Conservation (phyloP, 53 echinoderm and acorn worm species). For the Patiria pectinifera region DNA sequence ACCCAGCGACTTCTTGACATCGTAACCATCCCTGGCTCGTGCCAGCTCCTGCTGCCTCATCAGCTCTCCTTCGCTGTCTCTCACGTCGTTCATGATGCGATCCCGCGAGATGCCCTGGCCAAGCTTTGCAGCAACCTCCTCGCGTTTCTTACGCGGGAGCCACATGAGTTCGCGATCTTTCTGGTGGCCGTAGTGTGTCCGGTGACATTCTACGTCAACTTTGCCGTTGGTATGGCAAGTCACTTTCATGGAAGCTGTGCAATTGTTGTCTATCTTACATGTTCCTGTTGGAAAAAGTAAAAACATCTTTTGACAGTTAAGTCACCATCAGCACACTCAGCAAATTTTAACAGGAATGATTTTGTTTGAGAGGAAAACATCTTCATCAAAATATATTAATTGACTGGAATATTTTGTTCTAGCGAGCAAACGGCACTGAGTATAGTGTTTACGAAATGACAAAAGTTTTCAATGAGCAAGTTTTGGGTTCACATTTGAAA, state of each 20-base stretch:
- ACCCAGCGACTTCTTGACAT: conserved; percentile 31
- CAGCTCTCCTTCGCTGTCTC: conserved; percentile 17
- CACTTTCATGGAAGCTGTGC: conserved; percentile 60
- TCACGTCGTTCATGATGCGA: conserved; percentile 26
- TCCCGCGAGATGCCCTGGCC: conserved; percentile 49
- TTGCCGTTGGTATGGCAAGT: conserved; percentile 35
- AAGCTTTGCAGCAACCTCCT: conserved; percentile 32
- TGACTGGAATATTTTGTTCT: no score
- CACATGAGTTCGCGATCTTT: conserved; percentile 50
- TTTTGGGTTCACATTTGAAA: no score
- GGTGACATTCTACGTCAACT: conserved; percentile 54
- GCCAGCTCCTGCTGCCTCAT: conserved; percentile 20
- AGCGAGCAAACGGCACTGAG: no score
- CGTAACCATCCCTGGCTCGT: not conserved
- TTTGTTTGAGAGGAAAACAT: no score
- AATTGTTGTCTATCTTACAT: conserved; percentile 68
- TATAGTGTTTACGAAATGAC: no score
- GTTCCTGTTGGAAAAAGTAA: conserved; percentile 25
- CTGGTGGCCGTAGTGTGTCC: conserved; percentile 61
- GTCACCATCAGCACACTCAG: no score
- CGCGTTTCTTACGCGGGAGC: conserved; percentile 43
- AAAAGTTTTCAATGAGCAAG: no score
- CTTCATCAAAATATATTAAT: not conserved
- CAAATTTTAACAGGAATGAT: no score
- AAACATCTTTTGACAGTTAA: no score